Base-by-base conservation (phyloP, 23 tunicate species). In the Aplidium turbinatum region DNA sequence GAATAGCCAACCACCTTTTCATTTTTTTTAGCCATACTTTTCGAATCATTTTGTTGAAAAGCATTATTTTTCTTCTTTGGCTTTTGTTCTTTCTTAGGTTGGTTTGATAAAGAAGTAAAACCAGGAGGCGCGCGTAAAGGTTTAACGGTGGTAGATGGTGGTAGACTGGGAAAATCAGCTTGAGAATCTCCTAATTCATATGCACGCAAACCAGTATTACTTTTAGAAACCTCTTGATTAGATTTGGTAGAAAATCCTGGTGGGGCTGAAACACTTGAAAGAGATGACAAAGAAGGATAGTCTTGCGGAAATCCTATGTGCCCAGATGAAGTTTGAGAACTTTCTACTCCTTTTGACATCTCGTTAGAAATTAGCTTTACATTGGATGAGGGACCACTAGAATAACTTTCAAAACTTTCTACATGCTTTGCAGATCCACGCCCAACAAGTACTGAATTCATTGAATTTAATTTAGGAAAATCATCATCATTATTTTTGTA, bases 201-300 rank as follows among this genome's bases (percentile, higher is more conserved):
- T n/a, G n/a, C n/a, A n/a, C n/a, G n/a, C n/a, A n/a, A n/a, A n/a
- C n/a, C n/a, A n/a, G n/a, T n/a, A n/a, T n/a, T n/a, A n/a, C 50
- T 42, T 42, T 42, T 16, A 9, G 50, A 11, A 9, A 16, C 50
- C 22, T 63, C 46, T 29, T 4, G 9, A 2, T 31, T 19, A 35
- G 60, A 16, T 25, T 19, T 18, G 76, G 83, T 63, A 1, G 33
- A 35, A 66, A 78, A 78, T 1, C 83, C 83, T 16, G 83, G 83
- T 7, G 83, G 83, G 29, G 73, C 66, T 32, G 66, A 65, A 36
- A 66, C 52, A 7, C 22, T 45, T 11, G 64, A 56, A 1, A 26
- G 24, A 28, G 68, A 18, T 4, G 18, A 26, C 35, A 78, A 47
- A 23, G 72, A 58, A 5, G 83, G 83, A 53, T 65, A 78, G 20